A percentile compares a stretch with the other conserved stretches of the same genome.
Evolutionary conservation across 37 sponge, comb jelly and placozoan species (phyloP).

Genomic region (Cladorhizidae sp.): DNA sequence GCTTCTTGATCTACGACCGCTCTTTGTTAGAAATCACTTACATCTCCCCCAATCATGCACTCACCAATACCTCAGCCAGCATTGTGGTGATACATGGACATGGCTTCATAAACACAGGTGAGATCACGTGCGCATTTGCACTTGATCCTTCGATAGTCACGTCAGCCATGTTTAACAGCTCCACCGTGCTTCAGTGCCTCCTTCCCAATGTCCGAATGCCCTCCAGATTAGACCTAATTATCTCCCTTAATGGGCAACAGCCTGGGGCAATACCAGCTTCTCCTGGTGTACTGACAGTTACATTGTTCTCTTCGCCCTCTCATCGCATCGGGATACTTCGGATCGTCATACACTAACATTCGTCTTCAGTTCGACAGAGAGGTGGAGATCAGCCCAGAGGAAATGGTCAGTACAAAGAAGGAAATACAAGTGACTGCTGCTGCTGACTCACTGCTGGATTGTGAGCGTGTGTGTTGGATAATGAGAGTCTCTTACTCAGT

Average conservation of each 20-base stretch:
- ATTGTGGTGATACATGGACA: conserved; percentile 17
- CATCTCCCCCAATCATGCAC: conserved; percentile 49
- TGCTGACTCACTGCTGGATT: conserved; percentile 11
- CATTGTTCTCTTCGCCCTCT: conserved; percentile 57
- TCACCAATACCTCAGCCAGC: conserved; percentile 17
- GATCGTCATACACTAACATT: conserved; percentile 44
- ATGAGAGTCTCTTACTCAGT: conserved; percentile 9
- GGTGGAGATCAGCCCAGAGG: conserved; percentile 74
- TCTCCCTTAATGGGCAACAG: conserved; percentile 55
- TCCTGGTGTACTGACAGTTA: conserved; percentile 24
- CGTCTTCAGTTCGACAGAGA: conserved; percentile 66
- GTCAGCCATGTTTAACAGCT: conserved; percentile 25
- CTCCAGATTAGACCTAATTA: background rate
- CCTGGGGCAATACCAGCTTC: conserved; percentile 13
- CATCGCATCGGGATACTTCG: conserved; percentile 2
- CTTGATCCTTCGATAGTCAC: background rate
- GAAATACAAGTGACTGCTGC: background rate
- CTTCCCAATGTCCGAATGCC: conserved; percentile 30
- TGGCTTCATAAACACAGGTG: conserved; percentile 36
- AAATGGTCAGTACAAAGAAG: background rate
- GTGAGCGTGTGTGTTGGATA: conserved; percentile 36
- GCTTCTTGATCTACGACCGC: conserved; percentile 49
- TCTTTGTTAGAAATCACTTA: conserved; percentile 15
- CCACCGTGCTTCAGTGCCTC: conserved; percentile 23
- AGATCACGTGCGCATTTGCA: conserved; percentile 30